Evolutionary conservation across 2,113 vertebrate genomes (phyloP).

Genomic region (Sakesphorus luctuosus): DNA sequence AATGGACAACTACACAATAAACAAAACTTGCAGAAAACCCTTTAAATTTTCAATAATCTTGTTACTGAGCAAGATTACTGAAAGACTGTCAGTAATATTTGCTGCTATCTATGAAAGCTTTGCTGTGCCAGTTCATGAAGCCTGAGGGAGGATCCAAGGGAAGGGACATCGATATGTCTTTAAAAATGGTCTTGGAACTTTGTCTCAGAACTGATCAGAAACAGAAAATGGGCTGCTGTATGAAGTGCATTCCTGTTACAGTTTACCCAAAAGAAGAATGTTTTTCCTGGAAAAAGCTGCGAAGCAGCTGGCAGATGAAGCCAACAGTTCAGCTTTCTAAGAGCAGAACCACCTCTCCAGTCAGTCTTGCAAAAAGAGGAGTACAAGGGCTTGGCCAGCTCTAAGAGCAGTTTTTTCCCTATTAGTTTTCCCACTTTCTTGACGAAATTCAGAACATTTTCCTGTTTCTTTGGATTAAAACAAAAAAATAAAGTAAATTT

Average conservation of each 20-base stretch:
- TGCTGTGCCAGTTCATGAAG: not conserved
- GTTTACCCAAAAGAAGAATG: not conserved
- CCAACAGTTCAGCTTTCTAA: not conserved
- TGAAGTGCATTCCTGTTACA: not conserved
- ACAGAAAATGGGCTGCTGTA: not conserved
- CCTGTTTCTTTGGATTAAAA: not conserved
- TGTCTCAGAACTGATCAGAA: not conserved
- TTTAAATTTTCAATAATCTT: not conserved
- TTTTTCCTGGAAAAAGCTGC: conserved; percentile 15
- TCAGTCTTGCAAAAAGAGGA: not conserved
- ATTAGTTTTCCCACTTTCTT: not conserved
- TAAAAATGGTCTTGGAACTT: not conserved
- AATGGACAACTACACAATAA: not conserved
- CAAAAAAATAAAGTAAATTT: not conserved
- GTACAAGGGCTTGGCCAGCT: not conserved
- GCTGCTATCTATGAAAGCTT: not conserved
- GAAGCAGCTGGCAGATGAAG: not conserved
- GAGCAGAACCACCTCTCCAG: not conserved
- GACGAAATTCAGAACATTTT: not conserved
- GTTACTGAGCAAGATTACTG: not conserved
- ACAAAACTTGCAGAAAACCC: not conserved
- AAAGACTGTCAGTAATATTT: not conserved
- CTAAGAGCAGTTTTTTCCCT: not conserved
- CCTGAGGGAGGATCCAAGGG: not conserved
- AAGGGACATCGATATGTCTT: not conserved